These are phyloP conservation scores for Holothuria leucospilota DNA, from an alignment of 53 echinoderm and acorn worm species.

Conservation along the genomic window DNA sequence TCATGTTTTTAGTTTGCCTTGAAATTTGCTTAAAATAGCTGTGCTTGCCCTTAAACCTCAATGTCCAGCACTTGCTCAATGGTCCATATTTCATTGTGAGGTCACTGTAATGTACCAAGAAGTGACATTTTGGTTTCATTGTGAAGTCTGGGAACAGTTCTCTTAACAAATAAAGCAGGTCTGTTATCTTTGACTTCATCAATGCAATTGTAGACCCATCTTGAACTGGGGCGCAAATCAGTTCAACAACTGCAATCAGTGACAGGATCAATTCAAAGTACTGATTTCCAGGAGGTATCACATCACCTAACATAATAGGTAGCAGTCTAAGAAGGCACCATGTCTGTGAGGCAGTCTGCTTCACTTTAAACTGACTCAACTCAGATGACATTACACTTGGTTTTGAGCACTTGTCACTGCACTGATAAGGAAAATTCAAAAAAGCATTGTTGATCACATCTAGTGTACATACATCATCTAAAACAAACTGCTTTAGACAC, in stretches of 20 bases:
- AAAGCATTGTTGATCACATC: not conserved
- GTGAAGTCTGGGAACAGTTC: not conserved
- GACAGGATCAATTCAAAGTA: slow-evolving; percentile 33
- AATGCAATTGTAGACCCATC: not conserved
- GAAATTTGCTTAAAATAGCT: slow-evolving; percentile 38
- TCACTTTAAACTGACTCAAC: not conserved
- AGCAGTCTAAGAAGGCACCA: slow-evolving; percentile 31
- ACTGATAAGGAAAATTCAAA: not conserved
- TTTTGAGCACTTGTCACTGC: not conserved
- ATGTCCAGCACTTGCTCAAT: too few relatives aligned
- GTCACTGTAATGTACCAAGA: not conserved
- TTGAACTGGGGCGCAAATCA: slow-evolving; percentile 50
- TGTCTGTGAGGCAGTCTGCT: slow-evolving; percentile 21
- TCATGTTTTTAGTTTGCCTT: slow-evolving; percentile 33
- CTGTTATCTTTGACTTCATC: not conserved
- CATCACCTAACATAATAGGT: slow-evolving; percentile 41
- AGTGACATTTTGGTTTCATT: slow-evolving; percentile 25
- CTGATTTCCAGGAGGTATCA: slow-evolving; percentile 5
- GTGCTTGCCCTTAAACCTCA: not conserved
- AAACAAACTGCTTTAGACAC: not conserved
- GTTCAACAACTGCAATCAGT: slow-evolving; percentile 43
- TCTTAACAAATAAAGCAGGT: not conserved
- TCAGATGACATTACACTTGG: not conserved
- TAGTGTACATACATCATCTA: not conserved
- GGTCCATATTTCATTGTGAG: not conserved